Evolutionary conservation across 53 echinoderm and acorn worm genomes (phyloP), one percentile per base, ranked within the genome.

Genomic region (Echinometra lucunter): DNA sequence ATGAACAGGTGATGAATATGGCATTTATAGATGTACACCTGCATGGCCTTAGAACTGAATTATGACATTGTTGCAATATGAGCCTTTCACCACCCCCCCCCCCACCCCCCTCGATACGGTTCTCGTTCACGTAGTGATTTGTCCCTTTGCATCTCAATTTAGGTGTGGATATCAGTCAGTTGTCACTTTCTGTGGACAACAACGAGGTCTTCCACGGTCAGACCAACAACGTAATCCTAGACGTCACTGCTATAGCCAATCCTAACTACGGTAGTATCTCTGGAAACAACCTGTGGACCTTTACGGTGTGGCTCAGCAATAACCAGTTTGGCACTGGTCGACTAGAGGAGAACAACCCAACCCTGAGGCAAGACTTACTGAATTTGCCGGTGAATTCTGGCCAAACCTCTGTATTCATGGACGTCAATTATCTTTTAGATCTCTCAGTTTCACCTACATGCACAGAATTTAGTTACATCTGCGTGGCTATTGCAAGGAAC

Each of bases 241-340:
- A 95, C 83, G 28, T 97, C 58, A 66, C 67, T 0, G 67, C 94
- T 83, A 53, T 57, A 37, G 91, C 95, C 23, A 80, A 92, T 75
- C 63, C 92, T 19, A 88, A 92, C 69, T 95, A 82, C 8, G 97
- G 96, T 37, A 93, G 94, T 30, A 94, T 97, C 44, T 81, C 92
- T 0, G 97, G 97, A 18, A 42, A 57, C 25, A 70, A 91, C 69
- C 96, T 96, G 42, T 96, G 96, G 97, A 74, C 17, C 91, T 45
- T 96, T 16, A 90, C 91, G 23, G 58, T 95, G n/a, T 97, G 95
- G 74, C 96, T 95, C 18, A 97, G 96, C 96, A 83, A 74, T 88
- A 56, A 56, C 57, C 63, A 96, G 17, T 63, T 92, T 42, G 98
- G 98, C 8, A 45, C 32, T 35, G 95, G 95, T 4, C 8, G 44